A percentile compares a stretch with the other conserved stretches of the same genome.
Evolutionary conservation across 1,140 invertebrate genomes (phyloP).

Genomic region (Theocolax elegans): DNA sequence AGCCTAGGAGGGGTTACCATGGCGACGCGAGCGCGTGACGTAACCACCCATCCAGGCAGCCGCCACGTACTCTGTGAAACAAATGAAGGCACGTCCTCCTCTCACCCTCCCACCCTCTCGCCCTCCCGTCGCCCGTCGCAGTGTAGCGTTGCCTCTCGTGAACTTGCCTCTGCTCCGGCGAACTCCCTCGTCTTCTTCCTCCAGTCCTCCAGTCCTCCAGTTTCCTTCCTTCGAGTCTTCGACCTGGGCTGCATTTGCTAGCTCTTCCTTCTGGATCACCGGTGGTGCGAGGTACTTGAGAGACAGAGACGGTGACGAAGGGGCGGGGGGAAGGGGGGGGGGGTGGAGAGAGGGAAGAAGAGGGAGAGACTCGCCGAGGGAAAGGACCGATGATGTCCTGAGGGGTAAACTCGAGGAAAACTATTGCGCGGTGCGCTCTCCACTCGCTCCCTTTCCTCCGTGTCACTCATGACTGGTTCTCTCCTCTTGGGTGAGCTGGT

Average conservation of each 20-base stretch:
- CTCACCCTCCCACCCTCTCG: constrained; percentile 5
- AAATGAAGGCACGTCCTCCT: constrained; percentile 65
- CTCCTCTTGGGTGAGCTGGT: no score
- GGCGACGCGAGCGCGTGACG: constrained; percentile 55
- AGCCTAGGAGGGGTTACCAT: constrained; percentile 63
- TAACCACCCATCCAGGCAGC: constrained; percentile 60
- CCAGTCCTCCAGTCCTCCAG: constrained; percentile 45
- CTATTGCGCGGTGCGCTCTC: constrained; percentile 48
- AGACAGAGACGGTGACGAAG: constrained; percentile 10
- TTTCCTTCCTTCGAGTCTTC: constrained; percentile 39
- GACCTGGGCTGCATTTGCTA: constrained; percentile 45
- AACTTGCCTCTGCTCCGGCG: constrained; percentile 43
- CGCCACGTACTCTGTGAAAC: constrained; percentile 65
- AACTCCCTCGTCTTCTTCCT: constrained; percentile 45
- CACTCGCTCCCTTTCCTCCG: not conserved
- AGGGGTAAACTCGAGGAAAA: constrained; percentile 56
- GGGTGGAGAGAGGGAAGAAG: constrained; percentile 29
- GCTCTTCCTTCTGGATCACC: constrained; percentile 55
- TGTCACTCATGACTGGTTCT: not conserved
- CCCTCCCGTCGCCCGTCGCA: constrained; percentile 22
- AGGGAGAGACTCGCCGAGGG: constrained; percentile 37
- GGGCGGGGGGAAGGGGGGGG: constrained; percentile 45
- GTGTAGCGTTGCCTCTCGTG: constrained; percentile 38
- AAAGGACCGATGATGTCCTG: constrained; percentile 51
- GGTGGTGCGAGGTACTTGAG: constrained; percentile 35